phyloP scores from a whole-genome alignment of 2,888 invertebrate genomes.

The Oscheius sp. region DNA sequence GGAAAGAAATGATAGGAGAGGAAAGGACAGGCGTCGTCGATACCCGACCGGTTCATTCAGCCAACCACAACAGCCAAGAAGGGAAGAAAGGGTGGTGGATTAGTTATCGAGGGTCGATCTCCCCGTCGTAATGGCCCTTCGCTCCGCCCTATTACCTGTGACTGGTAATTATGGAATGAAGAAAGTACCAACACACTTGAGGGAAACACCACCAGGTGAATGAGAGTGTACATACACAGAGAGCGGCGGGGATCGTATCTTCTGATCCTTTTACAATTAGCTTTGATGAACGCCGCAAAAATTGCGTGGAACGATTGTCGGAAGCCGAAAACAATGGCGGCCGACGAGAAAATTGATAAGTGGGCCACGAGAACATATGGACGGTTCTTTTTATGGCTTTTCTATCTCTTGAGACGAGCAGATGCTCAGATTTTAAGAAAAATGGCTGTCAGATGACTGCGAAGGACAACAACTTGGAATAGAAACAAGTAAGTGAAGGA shows the following conservation, averaged over 20 bases:
- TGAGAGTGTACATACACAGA: too few species aligned
- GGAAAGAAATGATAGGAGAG: background rate
- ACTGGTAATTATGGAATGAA: too few species aligned
- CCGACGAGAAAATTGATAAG: slow-evolving; percentile 18
- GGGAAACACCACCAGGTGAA: too few species aligned
- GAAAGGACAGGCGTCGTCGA: background rate
- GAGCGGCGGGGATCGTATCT: too few species aligned
- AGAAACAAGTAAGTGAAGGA: slow-evolving; percentile 61
- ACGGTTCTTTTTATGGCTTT: background rate
- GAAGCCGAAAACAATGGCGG: slow-evolving; percentile 23
- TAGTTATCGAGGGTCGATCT: slow-evolving; percentile 16
- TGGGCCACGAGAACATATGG: slow-evolving; percentile 14
- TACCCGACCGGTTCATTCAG: slow-evolving; percentile 11
- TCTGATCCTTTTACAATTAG: background rate
- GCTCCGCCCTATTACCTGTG: slow-evolving; percentile 20
- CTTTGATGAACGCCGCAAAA: background rate
- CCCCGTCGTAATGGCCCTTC: slow-evolving; percentile 21
- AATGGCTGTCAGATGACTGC: too few species aligned
- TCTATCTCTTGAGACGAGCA: background rate
- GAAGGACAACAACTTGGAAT: slow-evolving; percentile 62
- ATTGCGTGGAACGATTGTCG: slow-evolving; percentile 17
- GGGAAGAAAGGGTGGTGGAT: slow-evolving; percentile 3
- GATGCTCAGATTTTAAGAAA: background rate
- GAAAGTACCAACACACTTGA: too few species aligned
- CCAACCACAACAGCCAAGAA: background rate